A percentile compares a stretch with the other conserved stretches of the same genome.
Conservation (phyloP, 2,113 vertebrate species). For the Brachypodius melanocephalos region DNA sequence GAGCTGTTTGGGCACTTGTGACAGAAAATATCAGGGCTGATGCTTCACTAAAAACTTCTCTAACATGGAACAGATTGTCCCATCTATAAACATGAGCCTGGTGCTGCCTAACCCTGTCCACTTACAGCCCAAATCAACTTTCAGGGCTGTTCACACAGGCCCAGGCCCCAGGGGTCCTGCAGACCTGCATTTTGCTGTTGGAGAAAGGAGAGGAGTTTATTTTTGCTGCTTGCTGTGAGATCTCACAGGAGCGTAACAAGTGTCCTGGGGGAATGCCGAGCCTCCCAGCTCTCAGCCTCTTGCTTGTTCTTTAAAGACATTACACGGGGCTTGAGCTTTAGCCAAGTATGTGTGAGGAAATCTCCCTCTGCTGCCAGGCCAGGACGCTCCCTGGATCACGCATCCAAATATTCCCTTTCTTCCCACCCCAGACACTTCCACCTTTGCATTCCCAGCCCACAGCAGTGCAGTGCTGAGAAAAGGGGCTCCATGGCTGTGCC, state of each 20-base stretch:
- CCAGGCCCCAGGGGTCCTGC: not conserved
- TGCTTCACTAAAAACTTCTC: not conserved
- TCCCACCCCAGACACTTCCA: not conserved
- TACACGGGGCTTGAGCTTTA: constrained; percentile 7
- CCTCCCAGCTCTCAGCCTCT: not conserved
- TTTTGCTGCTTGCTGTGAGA: not conserved
- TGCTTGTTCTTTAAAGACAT: constrained; percentile 31
- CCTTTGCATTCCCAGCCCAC: not conserved
- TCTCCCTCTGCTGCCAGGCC: constrained; percentile 44
- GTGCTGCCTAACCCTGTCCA: not conserved
- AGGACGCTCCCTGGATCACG: not conserved
- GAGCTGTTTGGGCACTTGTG: not conserved
- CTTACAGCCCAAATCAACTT: not conserved
- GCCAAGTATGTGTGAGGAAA: constrained; percentile 51
- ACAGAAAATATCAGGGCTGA: not conserved
- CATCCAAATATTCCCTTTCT: not conserved
- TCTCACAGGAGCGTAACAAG: not conserved
- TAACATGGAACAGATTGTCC: not conserved
- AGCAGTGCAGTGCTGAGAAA: not conserved
- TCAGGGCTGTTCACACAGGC: not conserved
- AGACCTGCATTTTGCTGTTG: not conserved
- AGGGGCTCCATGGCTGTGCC: not conserved
- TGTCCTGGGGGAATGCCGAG: not conserved
- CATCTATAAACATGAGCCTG: rapidly evolving
- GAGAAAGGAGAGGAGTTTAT: not conserved